Base-by-base conservation (phyloP, 2,797 vertebrate species). In the Bucorvus abyssinicus region DNA sequence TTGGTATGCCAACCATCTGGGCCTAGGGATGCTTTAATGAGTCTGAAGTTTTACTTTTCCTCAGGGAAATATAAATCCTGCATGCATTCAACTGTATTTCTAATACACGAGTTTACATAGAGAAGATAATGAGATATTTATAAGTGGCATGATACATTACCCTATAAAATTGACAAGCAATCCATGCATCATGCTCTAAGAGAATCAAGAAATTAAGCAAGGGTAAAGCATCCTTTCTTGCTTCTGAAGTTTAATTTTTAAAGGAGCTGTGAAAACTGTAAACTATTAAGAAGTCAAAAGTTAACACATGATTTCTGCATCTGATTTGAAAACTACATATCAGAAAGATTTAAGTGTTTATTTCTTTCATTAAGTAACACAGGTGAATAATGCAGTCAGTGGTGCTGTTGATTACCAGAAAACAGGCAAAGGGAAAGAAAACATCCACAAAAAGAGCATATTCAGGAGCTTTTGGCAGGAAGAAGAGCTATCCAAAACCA, bases 51-150 rank as follows among this genome's bases (percentile, higher is more conserved):
- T 93, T 90, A 87, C 36, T 93, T 93, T 92, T 79, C 94, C 56
- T 63, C 7, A 40, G 90, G 50, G 92, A 94, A 93, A 93, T 89
- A 93, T 67, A 92, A 96, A 89, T 79, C 74, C 70, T 44, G 44
- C 30, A n/a, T 30, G 80, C 80, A 93, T 92, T 90, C 77, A 75
- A 5, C 63, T 76, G 70, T 84, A 70, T 79, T 93, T 95, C 86
- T 92, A 84, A 87, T 82, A 87, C 80, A 93, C 0, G 1, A 91
- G 69, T 84, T 82, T 93, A 73, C 21, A 1, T 38, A 90, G 67
- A 89, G 77, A 94, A 94, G 86, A 84, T 95, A 96, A 96, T 96
- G 94, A 94, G 92, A 69, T 89, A 95, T 95, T 95, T 95, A 76
- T 89, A 95, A 95, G 30, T 89, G 67, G 77, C 67, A 73, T 95